Conservation (phyloP, 1,140 invertebrate species). For the Macrotrachela quadricornifera region DNA sequence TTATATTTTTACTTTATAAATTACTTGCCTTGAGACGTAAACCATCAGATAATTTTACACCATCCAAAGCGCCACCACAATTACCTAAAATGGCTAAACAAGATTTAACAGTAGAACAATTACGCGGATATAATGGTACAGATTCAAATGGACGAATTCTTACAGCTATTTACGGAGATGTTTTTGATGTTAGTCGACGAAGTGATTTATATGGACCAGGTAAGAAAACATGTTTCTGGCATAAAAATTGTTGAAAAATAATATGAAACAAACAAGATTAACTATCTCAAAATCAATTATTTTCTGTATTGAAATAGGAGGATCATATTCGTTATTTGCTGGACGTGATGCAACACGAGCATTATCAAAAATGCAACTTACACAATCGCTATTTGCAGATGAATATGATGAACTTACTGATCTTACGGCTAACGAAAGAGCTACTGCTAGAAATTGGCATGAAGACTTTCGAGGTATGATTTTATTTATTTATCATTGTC, state of each 20-base stretch:
- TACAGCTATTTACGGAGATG: slow-evolving; percentile 78
- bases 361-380: slow-evolving; percentile 56
- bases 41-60: too few relatives aligned
- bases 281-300: too few relatives aligned
- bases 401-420: slow-evolving; percentile 88
- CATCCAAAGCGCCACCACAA: slow-evolving; percentile 11
- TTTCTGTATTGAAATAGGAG: slow-evolving; percentile 45
- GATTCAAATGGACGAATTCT: slow-evolving; percentile 54
- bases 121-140: slow-evolving; percentile 52
- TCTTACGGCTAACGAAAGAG: slow-evolving; percentile 49
- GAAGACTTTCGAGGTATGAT: slow-evolving; percentile 65
- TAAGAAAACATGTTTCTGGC: too few relatives aligned
- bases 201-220: slow-evolving; percentile 75
- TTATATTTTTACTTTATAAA: neutral
- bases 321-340: slow-evolving; percentile 74
- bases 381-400: slow-evolving; percentile 47
- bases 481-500: too few relatives aligned
- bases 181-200: slow-evolving; percentile 80
- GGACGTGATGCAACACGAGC: slow-evolving; percentile 83
- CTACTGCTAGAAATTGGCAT: slow-evolving; percentile 71
- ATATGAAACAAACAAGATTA: too few relatives aligned
- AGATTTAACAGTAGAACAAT: slow-evolving; percentile 72
- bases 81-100: slow-evolving; percentile 59
- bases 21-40: too few relatives aligned
- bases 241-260: too few relatives aligned